phyloP scores from a whole-genome alignment of 2,888 invertebrate genomes.

The Athetis lepigone region DNA sequence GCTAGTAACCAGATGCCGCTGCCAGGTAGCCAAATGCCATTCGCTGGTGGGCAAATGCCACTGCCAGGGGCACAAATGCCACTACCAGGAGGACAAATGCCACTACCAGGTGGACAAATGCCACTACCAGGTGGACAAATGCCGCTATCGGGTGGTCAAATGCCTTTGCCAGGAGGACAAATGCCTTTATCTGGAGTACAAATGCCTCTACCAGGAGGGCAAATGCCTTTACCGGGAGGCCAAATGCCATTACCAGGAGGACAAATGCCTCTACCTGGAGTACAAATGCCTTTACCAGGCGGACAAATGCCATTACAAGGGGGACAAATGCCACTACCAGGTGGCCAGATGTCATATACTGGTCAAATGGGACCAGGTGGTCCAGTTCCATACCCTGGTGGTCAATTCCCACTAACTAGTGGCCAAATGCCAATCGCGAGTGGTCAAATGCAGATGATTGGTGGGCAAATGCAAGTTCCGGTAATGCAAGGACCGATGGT shows the following conservation, averaged over 20 bases:
- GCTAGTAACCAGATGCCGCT: neutral
- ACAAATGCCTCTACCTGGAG: neutral
- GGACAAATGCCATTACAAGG: conserved; percentile 3
- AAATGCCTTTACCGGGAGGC: neutral
- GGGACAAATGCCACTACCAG: conserved; percentile 4
- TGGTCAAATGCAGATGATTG: neutral
- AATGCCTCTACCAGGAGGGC: conserved; percentile 1
- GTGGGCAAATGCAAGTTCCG: conserved; percentile 17
- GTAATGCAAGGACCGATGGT: conserved; percentile 36
- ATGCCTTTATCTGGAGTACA: neutral
- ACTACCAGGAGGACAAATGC: conserved; percentile 11
- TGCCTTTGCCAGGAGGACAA: conserved; percentile 9
- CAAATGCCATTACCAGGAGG: conserved; percentile 3
- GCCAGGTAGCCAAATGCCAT: conserved; percentile 21
- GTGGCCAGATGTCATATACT: too few relatives aligned
- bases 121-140: neutral
- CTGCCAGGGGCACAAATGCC: conserved; percentile 7
- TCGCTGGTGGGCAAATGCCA: conserved; percentile 7
- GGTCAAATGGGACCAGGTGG: too few relatives aligned
- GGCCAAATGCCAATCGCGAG: conserved; percentile 14
- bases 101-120: conserved; percentile 3
- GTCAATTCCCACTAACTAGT: conserved; percentile 20
- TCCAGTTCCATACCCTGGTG: conserved; percentile 4
- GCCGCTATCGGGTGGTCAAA: conserved; percentile 8
- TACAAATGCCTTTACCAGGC: neutral